Conservation (phyloP, 1,140 invertebrate species). For the Delia radicum region DNA sequence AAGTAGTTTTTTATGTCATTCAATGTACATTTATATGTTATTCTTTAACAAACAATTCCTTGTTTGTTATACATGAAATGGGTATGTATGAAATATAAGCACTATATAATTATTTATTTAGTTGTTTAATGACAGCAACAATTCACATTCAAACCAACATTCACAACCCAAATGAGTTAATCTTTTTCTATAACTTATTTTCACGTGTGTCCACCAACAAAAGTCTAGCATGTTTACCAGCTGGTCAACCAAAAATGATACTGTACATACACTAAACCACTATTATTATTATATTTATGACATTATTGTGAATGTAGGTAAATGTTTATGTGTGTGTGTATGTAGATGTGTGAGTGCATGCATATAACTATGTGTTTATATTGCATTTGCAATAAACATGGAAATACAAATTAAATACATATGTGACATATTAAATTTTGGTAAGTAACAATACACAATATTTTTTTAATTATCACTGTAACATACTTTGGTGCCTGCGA, state of each 20-base stretch:
- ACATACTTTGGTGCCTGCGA: too few species aligned
- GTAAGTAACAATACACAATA: too few species aligned
- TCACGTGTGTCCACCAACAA: background rate
- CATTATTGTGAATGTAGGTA: background rate
- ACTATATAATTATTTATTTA: too few species aligned
- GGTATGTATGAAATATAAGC: too few species aligned
- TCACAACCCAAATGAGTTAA: background rate
- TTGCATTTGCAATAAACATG: conserved; percentile 1
- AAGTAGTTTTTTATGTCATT: too few species aligned
- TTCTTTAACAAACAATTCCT: too few species aligned
- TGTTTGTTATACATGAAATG: too few species aligned
- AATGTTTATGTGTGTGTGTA: background rate
- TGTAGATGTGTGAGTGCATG: background rate
- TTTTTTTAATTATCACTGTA: too few species aligned
- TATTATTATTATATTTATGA: background rate
- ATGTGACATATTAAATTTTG: conserved; percentile 17
- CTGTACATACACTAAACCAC: background rate
- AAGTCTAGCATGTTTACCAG: background rate
- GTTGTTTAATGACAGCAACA: background rate
- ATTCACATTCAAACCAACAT: background rate
- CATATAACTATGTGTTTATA: background rate
- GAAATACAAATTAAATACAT: conserved; percentile 17
- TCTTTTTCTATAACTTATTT: background rate
- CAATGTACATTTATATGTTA: too few species aligned
- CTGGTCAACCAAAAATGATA: background rate